Conservation (phyloP, 2,113 vertebrate species). For the Lepus americanus region DNA sequence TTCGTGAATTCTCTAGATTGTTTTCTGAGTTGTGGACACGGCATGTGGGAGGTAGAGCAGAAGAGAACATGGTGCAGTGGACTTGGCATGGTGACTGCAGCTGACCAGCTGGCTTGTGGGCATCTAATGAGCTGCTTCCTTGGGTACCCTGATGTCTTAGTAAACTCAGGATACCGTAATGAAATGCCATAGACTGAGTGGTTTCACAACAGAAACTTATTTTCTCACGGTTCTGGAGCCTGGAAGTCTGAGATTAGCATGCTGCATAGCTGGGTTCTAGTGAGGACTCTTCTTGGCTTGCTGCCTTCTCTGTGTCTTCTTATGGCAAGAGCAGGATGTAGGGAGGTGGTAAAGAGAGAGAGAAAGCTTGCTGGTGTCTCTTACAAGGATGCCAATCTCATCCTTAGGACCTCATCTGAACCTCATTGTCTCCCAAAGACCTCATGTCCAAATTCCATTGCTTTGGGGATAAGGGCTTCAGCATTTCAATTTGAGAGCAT, state of each 20-base stretch:
- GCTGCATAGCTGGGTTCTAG: background rate
- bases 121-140: background rate
- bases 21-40: background rate
- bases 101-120: background rate
- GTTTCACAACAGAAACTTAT: background rate
- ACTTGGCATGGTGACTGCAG: background rate
- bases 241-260: background rate
- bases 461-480: background rate
- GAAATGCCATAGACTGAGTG: background rate
- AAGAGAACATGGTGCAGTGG: background rate
- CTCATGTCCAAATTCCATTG: background rate
- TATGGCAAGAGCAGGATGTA: background rate
- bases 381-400: background rate
- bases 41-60: background rate
- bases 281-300: background rate
- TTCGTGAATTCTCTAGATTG: background rate
- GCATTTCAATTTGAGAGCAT: background rate
- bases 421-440: background rate
- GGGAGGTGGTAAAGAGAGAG: background rate
- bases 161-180: background rate
- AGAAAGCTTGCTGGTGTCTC: background rate
- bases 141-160: background rate
- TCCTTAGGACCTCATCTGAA: background rate
- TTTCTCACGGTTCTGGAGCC: background rate
- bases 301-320: background rate